Conservation (phyloP, 2,797 vertebrate genomes). For the Megalops cyprinoides region DNA sequence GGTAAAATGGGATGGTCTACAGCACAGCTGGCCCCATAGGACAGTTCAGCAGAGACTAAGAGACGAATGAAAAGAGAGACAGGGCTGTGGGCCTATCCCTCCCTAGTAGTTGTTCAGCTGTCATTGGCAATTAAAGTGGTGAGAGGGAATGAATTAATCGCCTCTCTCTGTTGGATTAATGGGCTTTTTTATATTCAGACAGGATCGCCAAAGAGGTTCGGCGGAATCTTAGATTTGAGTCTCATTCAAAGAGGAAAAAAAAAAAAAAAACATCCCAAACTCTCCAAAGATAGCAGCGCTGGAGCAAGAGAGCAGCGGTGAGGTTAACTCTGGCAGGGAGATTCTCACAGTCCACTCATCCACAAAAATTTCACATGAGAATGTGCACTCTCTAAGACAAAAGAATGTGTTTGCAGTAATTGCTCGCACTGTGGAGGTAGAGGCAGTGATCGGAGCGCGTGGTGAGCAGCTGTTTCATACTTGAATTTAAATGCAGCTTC, state of each 20-base stretch:
- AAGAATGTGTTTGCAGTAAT: background rate
- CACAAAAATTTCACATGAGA: background rate
- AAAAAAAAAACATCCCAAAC: background rate
- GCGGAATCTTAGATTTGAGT: conserved; percentile 7
- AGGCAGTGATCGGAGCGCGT: background rate
- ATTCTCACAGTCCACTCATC: background rate
- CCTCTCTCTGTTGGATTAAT: background rate
- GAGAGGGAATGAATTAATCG: conserved; percentile 13
- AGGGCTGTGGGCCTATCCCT: background rate
- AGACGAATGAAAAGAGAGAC: background rate
- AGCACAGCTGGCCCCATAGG: background rate
- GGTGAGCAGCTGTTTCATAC: background rate
- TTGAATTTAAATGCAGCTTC: background rate
- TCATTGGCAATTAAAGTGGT: conserved; percentile 20
- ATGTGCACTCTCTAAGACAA: background rate
- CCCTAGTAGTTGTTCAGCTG: background rate
- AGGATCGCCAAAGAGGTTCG: background rate
- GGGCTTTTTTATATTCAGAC: background rate
- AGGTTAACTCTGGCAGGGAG: conserved; percentile 17
- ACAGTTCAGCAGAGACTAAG: background rate
- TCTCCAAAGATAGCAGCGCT: background rate
- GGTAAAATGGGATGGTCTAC: background rate
- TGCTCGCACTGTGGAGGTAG: background rate
- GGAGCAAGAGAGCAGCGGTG: background rate
- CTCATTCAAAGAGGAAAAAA: background rate